phyloP scores from a whole-genome alignment of 2,888 invertebrate species.

The Deilephila elpenor region DNA sequence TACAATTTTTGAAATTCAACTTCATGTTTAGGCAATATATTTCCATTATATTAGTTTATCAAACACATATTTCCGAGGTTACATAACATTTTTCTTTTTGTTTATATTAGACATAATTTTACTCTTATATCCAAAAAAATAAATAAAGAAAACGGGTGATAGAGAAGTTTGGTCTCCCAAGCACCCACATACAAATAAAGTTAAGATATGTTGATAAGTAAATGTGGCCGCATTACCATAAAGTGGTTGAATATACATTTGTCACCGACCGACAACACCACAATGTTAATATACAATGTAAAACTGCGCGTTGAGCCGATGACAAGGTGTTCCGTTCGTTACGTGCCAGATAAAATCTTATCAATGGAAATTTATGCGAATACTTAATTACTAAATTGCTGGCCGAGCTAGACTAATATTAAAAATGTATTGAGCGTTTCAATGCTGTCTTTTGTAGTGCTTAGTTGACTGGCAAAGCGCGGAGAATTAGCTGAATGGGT shows the following conservation, averaged over 20 bases:
- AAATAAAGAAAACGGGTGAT: background rate
- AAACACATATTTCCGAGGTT: too few relatives aligned
- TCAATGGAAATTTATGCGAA: constrained; percentile 58
- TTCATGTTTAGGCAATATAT: too few relatives aligned
- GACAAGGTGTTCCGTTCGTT: constrained; percentile 51
- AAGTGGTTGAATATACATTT: constrained; percentile 21
- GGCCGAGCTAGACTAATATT: constrained; percentile 11
- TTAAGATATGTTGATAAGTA: constrained; percentile 14
- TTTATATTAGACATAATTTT: background rate
- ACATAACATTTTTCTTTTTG: too few relatives aligned
- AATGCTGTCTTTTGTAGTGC: constrained; percentile 1
- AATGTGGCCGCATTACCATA: constrained; percentile 21
- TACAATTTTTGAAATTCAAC: too few relatives aligned
- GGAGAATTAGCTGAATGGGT: constrained; percentile 4
- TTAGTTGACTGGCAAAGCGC: background rate
- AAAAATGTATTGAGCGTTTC: constrained; percentile 26
- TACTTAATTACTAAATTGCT: constrained; percentile 53
- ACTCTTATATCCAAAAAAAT: background rate
- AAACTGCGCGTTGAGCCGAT: constrained; percentile 44
- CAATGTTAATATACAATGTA: constrained; percentile 26
- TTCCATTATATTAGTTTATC: too few relatives aligned
- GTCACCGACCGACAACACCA: constrained; percentile 19
- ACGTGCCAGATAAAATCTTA: constrained; percentile 53
- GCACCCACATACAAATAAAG: constrained; percentile 12
- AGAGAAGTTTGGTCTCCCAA: background rate